phyloP scores from a whole-genome alignment of 2,113 vertebrate genomes.

The Craseonycteris thonglongyai region DNA sequence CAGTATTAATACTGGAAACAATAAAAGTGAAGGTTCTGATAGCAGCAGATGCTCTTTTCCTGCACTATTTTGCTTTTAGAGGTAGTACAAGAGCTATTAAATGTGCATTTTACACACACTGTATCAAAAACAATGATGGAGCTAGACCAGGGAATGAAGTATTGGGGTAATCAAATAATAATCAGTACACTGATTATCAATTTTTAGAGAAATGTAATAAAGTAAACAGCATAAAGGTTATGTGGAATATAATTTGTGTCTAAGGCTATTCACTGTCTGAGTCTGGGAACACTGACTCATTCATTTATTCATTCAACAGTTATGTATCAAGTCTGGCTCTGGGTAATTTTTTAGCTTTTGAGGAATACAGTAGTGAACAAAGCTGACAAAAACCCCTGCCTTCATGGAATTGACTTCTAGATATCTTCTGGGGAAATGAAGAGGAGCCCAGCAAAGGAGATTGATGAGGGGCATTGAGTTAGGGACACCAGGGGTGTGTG shows the following conservation, averaged over 20 bases:
- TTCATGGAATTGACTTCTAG: not conserved
- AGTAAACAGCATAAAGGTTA: not conserved
- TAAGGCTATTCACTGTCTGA: not conserved
- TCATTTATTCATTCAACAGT: not conserved
- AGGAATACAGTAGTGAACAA: not conserved
- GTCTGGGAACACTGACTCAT: not conserved
- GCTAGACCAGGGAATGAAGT: not conserved
- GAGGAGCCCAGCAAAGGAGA: not conserved
- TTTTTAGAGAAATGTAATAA: slow-evolving; percentile 12
- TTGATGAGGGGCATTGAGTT: not conserved
- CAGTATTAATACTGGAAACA: not conserved
- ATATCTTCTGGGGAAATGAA: not conserved
- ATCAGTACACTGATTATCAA: not conserved
- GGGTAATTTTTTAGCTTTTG: not conserved
- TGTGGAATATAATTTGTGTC: not conserved
- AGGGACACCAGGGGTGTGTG: not conserved
- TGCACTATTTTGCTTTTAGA: not conserved
- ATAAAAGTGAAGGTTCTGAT: slow-evolving; percentile 8
- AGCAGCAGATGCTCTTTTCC: not conserved
- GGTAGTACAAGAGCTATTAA: not conserved
- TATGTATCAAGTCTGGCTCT: not conserved
- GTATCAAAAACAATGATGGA: not conserved
- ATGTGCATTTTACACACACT: not conserved
- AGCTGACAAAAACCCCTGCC: not conserved
- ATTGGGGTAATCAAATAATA: slow-evolving; percentile 18